Conservation (phyloP, 1,140 invertebrate genomes). For the Hylyphantes graminicola region DNA sequence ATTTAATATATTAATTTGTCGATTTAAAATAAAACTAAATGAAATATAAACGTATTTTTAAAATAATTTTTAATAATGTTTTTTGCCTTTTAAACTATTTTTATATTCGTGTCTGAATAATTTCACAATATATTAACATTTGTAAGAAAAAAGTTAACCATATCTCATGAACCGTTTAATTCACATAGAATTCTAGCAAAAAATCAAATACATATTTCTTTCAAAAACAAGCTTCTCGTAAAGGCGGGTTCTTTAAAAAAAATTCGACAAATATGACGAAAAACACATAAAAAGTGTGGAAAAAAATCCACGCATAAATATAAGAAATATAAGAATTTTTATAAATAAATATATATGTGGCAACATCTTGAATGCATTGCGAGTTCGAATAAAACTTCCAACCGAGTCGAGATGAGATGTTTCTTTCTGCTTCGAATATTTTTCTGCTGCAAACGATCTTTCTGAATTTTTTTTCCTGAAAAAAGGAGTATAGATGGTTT, state of each 20-base stretch:
- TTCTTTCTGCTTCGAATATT: constrained; percentile 47
- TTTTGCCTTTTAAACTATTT: too few species aligned
- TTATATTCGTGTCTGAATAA: too few species aligned
- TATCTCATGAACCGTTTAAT: too few species aligned
- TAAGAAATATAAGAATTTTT: background rate
- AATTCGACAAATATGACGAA: background rate
- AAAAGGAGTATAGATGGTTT: background rate
- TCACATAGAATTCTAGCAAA: too few species aligned
- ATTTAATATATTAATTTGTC: too few species aligned
- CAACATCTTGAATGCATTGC: constrained; percentile 51
- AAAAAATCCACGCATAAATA: background rate
- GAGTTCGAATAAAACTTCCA: constrained; percentile 39
- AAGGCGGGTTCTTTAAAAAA: too few species aligned
- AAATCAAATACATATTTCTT: constrained; percentile 43
- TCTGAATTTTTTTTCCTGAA: background rate
- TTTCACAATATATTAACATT: too few species aligned
- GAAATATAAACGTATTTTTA: too few species aligned
- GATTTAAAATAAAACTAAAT: too few species aligned
- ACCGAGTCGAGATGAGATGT: constrained; percentile 52
- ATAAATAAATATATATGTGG: constrained; percentile 55
- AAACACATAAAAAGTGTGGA: background rate
- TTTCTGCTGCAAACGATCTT: constrained; percentile 40
- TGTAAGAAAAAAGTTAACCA: too few species aligned
- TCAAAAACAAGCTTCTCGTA: background rate
- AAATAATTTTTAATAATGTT: too few species aligned